These are phyloP conservation scores for Cepaea nemoralis DNA, from an alignment of 1,140 invertebrate species.

Conservation along the genomic window DNA sequence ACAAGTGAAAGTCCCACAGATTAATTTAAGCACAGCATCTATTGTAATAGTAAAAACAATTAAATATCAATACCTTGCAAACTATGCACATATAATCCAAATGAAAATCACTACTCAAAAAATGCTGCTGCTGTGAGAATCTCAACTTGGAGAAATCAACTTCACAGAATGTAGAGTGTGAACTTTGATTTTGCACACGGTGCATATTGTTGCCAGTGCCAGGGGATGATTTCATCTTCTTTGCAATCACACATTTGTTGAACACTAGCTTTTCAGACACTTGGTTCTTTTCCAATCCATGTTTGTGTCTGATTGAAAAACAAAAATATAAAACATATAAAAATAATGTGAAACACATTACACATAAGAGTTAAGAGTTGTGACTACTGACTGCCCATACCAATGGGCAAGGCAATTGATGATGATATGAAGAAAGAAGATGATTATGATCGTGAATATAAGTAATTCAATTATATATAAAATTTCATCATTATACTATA, in stretches of 20 bases:
- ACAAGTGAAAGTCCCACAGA: too few relatives aligned
- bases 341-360: not conserved
- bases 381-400: too few relatives aligned
- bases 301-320: slow-evolving; percentile 21
- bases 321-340: not conserved
- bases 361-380: too few relatives aligned
- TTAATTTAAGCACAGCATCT: too few relatives aligned
- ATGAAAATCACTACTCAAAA: not conserved
- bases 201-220: not conserved
- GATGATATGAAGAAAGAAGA: too few relatives aligned
- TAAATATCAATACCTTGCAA: slow-evolving; percentile 16
- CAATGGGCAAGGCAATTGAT: too few relatives aligned
- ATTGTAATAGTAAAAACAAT: not conserved
- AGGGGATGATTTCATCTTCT: not conserved
- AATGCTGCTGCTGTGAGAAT: not conserved
- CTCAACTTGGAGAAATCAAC: not conserved
- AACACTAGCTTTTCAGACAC: not conserved
- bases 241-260: slow-evolving; percentile 22
- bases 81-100: not conserved
- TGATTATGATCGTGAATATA: too few relatives aligned
- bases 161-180: not conserved
- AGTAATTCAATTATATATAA: too few relatives aligned
- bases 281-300: slow-evolving; percentile 15
- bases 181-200: not conserved
- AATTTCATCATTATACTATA: too few relatives aligned